Evolutionary conservation across 64 coral and sea anemone species (phyloP).

Genomic region (Stichodactyla mertensii): DNA sequence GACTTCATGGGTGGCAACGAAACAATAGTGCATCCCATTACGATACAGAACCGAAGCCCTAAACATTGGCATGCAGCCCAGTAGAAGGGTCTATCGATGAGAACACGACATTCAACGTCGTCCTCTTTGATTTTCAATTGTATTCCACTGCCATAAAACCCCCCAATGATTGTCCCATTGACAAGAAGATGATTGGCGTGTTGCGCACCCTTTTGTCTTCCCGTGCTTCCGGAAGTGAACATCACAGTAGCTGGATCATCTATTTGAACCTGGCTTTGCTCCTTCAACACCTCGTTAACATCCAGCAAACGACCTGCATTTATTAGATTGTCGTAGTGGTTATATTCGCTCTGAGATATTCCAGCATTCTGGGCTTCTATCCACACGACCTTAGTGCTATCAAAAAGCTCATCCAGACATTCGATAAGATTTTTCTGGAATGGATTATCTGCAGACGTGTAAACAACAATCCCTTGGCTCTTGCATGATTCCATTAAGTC

Average conservation of each 20-base stretch:
- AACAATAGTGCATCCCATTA: conserved; percentile 1
- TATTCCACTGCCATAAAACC: not conserved
- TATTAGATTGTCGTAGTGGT: not conserved
- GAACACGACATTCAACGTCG: not conserved
- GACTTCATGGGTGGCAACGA: conserved; percentile 3
- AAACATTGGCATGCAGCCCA: not conserved
- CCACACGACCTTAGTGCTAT: not conserved
- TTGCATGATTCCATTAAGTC: not conserved
- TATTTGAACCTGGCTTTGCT: conserved; percentile 30
- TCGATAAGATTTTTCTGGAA: not conserved
- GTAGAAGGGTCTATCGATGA: not conserved
- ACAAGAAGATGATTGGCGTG: conserved; percentile 5
- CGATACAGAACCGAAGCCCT: no score
- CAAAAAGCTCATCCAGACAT: not conserved
- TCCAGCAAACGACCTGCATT: not conserved
- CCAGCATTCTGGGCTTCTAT: not conserved
- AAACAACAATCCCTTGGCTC: not conserved
- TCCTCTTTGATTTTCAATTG: not conserved
- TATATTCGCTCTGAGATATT: not conserved
- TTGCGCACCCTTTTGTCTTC: not conserved
- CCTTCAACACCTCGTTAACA: not conserved
- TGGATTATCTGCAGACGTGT: not conserved
- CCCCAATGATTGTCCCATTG: not conserved
- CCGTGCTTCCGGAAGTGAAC: conserved; percentile 47
- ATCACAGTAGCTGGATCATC: conserved; percentile 33